Conservation (phyloP, 2,888 invertebrate species). For the Dynastes grantii region DNA sequence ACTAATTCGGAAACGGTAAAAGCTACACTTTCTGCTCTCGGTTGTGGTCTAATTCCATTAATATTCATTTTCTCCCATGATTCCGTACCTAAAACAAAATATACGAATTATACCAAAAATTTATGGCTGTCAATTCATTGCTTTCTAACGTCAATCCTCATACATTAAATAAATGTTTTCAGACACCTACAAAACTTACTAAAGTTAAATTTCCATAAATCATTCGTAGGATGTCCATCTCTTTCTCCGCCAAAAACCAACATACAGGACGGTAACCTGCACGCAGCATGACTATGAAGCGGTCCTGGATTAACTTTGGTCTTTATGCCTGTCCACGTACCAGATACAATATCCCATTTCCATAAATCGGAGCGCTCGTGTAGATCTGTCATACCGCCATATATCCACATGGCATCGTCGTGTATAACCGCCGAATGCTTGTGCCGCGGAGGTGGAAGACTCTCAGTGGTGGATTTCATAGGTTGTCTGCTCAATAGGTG, state of each 20-base stretch:
- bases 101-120: slow-evolving; percentile 3
- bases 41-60: slow-evolving; percentile 77
- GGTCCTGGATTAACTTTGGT: slow-evolving; percentile 79
- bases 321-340: slow-evolving; percentile 79
- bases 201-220: slow-evolving; percentile 89
- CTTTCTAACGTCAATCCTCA: too few relatives aligned
- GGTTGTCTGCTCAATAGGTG: slow-evolving; percentile 73
- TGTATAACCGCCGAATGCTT: slow-evolving; percentile 89
- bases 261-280: slow-evolving; percentile 83
- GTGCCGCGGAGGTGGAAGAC: slow-evolving; percentile 82
- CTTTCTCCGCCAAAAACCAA: slow-evolving; percentile 87
- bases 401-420: slow-evolving; percentile 87
- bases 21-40: slow-evolving; percentile 80
- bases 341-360: slow-evolving; percentile 80
- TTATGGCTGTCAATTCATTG: neutral
- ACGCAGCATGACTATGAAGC: slow-evolving; percentile 85
- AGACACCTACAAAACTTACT: slow-evolving; percentile 71
- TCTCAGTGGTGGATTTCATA: slow-evolving; percentile 63
- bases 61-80: slow-evolving; percentile 83
- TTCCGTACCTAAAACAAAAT: slow-evolving; percentile 75
- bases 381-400: slow-evolving; percentile 91
- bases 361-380: slow-evolving; percentile 85
- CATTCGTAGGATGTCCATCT: slow-evolving; percentile 80
- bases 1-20: slow-evolving; percentile 76
- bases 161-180: too few relatives aligned